Evolutionary conservation across 37 sponge, comb jelly and placozoan genomes (phyloP).

Genomic region (Diacarnus erythraeanus): DNA sequence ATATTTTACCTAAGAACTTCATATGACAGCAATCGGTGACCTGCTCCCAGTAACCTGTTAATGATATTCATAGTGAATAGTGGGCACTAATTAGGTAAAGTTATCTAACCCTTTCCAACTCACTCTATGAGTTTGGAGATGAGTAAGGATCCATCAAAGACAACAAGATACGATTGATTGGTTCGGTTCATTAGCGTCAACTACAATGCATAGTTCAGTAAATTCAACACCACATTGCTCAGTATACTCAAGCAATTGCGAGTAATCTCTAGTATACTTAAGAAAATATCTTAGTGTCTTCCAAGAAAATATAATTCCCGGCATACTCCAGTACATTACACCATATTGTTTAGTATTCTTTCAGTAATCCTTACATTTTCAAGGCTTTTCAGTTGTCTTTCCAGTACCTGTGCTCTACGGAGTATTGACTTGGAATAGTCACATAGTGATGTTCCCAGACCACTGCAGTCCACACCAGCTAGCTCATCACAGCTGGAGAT

Average conservation of each 20-base stretch:
- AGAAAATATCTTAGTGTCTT: too few relatives aligned
- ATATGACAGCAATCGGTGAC: background rate
- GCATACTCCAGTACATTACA: too few relatives aligned
- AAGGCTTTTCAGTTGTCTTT: slow-evolving; percentile 41
- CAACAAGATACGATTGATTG: slow-evolving; percentile 77
- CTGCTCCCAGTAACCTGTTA: background rate
- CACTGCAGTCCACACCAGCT: background rate
- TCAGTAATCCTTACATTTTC: slow-evolving; percentile 63
- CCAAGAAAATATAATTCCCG: too few relatives aligned
- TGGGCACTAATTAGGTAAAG: background rate
- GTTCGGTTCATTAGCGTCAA: slow-evolving; percentile 27
- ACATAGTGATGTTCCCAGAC: background rate
- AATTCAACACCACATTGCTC: background rate
- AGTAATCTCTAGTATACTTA: too few relatives aligned
- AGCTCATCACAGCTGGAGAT: slow-evolving; percentile 16
- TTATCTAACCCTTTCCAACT: background rate
- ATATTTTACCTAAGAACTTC: background rate
- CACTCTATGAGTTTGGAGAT: slow-evolving; percentile 44
- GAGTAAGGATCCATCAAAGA: slow-evolving; percentile 77
- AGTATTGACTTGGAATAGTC: background rate
- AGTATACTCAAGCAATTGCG: too few relatives aligned
- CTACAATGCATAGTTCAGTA: slow-evolving; percentile 3
- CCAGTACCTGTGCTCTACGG: background rate
- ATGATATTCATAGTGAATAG: background rate
- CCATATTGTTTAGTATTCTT: too few relatives aligned